These are phyloP conservation scores for Poeciliopsis paucimaculata DNA, from an alignment of 2,797 vertebrate genomes.

Conservation along the genomic window DNA sequence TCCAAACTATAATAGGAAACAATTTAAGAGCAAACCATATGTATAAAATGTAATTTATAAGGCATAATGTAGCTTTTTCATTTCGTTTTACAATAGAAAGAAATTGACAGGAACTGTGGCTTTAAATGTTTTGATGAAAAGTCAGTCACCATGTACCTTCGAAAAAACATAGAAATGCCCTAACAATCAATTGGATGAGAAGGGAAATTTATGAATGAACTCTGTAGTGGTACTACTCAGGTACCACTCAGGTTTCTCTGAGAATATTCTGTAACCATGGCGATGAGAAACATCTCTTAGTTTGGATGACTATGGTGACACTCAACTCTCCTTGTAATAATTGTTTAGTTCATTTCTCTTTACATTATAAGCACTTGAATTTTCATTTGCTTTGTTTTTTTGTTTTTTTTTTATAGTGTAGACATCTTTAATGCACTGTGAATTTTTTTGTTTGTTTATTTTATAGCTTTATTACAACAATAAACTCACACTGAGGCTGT, in stretches of 20 bases:
- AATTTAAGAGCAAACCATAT: background rate
- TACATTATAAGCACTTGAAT: constrained; percentile 41
- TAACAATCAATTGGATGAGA: background rate
- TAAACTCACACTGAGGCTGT: constrained; percentile 12
- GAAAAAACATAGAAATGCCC: background rate
- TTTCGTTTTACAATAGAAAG: background rate
- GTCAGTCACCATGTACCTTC: background rate
- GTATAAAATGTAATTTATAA: no score
- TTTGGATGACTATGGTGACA: background rate
- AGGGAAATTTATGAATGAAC: background rate
- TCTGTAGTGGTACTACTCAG: background rate
- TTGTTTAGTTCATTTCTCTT: constrained; percentile 13
- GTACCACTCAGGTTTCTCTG: background rate
- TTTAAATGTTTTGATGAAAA: background rate
- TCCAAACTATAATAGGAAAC: background rate
- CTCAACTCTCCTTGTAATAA: background rate
- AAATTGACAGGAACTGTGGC: background rate
- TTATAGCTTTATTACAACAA: constrained; percentile 18
- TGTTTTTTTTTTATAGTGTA: constrained; percentile 34
- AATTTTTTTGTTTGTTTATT: constrained; percentile 3
- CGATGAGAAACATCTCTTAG: background rate
- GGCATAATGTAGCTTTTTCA: background rate
- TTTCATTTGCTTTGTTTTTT: constrained; percentile 7
- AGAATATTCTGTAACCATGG: background rate
- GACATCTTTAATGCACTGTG: constrained; percentile 41